phyloP scores from a whole-genome alignment of 2,113 vertebrate species.

The Formicarius rufipectus region DNA sequence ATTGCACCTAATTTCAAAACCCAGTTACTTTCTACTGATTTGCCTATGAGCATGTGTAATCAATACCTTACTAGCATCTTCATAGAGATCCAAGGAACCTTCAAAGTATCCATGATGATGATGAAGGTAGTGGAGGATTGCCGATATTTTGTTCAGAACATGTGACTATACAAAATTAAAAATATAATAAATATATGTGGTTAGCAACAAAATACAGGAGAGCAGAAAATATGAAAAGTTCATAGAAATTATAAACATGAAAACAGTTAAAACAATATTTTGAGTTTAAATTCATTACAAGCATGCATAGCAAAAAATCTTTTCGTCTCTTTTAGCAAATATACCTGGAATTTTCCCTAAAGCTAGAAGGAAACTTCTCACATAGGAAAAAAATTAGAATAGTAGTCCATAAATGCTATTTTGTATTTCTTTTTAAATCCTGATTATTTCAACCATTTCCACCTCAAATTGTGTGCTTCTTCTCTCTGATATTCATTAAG shows the following conservation, averaged over 20 bases:
- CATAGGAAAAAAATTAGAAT: background rate
- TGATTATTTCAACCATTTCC: background rate
- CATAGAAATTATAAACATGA: background rate
- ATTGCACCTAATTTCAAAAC: background rate
- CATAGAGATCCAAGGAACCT: background rate
- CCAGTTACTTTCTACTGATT: background rate
- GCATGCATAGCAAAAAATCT: slow-evolving; percentile 28
- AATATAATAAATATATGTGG: background rate
- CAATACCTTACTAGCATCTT: background rate
- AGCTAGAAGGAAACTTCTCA: background rate
- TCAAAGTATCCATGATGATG: background rate
- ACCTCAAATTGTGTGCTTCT: background rate
- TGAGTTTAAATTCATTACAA: background rate
- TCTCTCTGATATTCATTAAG: background rate
- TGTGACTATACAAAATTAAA: background rate
- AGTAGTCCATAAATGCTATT: background rate
- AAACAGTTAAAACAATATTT: background rate
- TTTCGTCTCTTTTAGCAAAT: slow-evolving; percentile 65
- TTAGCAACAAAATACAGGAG: background rate
- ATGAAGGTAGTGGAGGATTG: background rate
- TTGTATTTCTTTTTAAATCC: background rate
- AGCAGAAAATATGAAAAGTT: background rate
- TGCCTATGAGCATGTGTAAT: background rate
- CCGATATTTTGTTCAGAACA: background rate
- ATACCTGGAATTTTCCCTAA: slow-evolving; percentile 72